Base-by-base conservation (phyloP, 2,888 invertebrate genomes). In the Exocentrus adspersus region DNA sequence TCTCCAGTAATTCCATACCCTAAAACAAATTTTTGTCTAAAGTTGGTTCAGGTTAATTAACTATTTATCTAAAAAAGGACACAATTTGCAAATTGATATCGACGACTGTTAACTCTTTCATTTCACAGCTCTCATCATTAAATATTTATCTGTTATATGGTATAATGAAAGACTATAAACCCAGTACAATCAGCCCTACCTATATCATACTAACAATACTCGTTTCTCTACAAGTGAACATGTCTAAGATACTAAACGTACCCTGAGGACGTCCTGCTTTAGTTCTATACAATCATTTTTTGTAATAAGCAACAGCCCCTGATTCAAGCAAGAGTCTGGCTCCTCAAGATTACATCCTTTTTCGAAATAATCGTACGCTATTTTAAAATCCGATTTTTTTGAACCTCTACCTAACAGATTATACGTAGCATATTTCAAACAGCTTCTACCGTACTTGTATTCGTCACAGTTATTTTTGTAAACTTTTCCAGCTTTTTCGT, bases 391-490 rank as follows among this genome's bases (percentile, higher is more conserved):
- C 14, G 87, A 84, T 71, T 88, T 87, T 63, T 81, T 79, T 2
- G 81, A 81, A 41, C 90, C 90, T 79, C 87, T 87, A 52, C 93
- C 93, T 1, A 90, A 73, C 64, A 90, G 80, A 45, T 85, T 84
- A 72, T 90, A 93, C 75, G 90, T 92, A 1, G 92, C 98, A 79
- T 88, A 92, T 82, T 95, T 96, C 70, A 90, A 88, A 81, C 98
- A 98, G 78, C 97, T 97, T 79, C 90, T 92, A 3, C 89, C 90
- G 79, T 88, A 93, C 66, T 92, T 90, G 75, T 90, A 89, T 65
- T 93, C 91, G 77, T 95, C 92, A 81, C 98, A 98, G 81, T 95
- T 98, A 43, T 87, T 88, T 83, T 91, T 90, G 80, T 89, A 98
- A 5, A 97, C 88, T 75, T 89, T 89, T 0, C 86, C 88, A 0